phyloP scores from a whole-genome alignment of 2,888 invertebrate species.

The Dioctria rufipes region DNA sequence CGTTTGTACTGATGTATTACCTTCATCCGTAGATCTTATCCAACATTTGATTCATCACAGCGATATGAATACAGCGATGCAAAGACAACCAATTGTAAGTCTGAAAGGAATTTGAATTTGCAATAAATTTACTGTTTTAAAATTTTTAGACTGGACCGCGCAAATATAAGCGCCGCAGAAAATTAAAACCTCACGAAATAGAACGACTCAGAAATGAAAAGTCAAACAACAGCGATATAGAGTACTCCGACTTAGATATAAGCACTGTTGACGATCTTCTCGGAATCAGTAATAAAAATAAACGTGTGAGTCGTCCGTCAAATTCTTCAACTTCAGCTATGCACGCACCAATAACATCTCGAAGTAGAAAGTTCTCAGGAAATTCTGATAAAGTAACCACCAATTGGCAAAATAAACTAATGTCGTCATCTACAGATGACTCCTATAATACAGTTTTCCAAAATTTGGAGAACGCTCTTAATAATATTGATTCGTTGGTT shows the following conservation, averaged over 20 bases:
- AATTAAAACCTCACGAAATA: conserved; percentile 79
- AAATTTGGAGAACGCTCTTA: conserved; percentile 72
- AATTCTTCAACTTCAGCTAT: conserved; percentile 67
- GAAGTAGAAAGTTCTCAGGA: conserved; percentile 56
- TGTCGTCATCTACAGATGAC: conserved; percentile 68
- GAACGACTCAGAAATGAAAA: conserved; percentile 68
- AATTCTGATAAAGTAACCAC: conserved; percentile 56
- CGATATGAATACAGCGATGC: conserved; percentile 87
- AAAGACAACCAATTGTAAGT: conserved; percentile 80
- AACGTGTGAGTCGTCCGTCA: background rate
- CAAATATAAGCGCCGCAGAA: conserved; percentile 86
- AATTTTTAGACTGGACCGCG: conserved; percentile 77
- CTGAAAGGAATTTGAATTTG: background rate
- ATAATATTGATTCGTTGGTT: conserved; percentile 71
- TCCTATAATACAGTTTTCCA: conserved; percentile 72
- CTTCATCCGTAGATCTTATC: conserved; percentile 82
- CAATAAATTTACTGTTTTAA: background rate
- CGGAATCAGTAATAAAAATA: conserved; percentile 61
- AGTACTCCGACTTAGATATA: conserved; percentile 69
- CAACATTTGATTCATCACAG: conserved; percentile 89
- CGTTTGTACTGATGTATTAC: conserved; percentile 81
- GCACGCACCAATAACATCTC: conserved; percentile 65
- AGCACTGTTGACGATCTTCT: conserved; percentile 70
- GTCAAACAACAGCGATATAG: conserved; percentile 66
- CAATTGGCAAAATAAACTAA: conserved; percentile 67